Base-by-base conservation (phyloP, 2,888 invertebrate species). In the Calameuta idolon region DNA sequence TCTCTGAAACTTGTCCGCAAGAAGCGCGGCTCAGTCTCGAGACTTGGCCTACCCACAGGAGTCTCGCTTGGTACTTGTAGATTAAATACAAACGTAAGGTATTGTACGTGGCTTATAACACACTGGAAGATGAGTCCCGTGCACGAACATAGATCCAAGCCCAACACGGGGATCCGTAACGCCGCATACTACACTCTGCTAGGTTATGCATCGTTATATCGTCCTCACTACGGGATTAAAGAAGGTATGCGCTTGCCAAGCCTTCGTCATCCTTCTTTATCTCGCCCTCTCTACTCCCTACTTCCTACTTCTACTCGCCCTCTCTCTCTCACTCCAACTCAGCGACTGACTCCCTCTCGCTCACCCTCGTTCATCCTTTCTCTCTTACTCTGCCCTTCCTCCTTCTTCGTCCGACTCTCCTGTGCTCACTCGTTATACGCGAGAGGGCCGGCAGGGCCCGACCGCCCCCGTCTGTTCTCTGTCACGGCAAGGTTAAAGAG, bases 401-500 rank as follows among this genome's bases (percentile, higher is more conserved):
- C 40, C 69, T 31, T 35, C 33, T 74, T 68, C n/a, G 35, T 30
- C 15, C 69, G 71, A 77, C 73, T 76, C 69, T 76, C 34, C 73
- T 37, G 69, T 74, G 3, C 69, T 55, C 69, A 40, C 75, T 76
- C 77, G 74, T 55, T 23, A 9, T 23, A 55, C 55, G 23, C 2
- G 55, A 55, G 55, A 55, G 55, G 23, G 23, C 23, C n/a, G n/a
- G n/a, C n/a, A n/a, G n/a, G n/a, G n/a, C n/a, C 5, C 55, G 55
- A 55, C 55, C 55, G 55, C 23, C 11, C 37, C 23, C 55, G 55
- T 23, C 55, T 23, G 55, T 55, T 55, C 23, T 23, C 77, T 71
- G 80, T 76, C 80, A 82, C 80, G 81, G 81, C 82, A 79, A 82
- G 81, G 83, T 81, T 82, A 84, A 84, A 83, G 81, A 83, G 84